These are phyloP conservation scores for Sarcoramphus papa DNA, from an alignment of 2,797 vertebrate genomes.

Conservation along the genomic window DNA sequence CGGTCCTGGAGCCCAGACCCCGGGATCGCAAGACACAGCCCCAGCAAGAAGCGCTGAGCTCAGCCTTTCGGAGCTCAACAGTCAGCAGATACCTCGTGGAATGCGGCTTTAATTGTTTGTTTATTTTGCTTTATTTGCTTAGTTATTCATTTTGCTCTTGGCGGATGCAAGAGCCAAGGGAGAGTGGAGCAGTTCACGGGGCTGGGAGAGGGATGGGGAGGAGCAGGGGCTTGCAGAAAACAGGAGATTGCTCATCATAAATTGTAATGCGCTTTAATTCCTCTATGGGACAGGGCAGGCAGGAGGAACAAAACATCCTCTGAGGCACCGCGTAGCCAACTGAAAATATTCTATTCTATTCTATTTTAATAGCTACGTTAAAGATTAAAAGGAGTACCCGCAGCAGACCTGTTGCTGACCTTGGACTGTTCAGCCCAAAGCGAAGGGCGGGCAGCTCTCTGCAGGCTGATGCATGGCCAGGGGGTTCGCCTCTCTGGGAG, in stretches of 20 bases:
- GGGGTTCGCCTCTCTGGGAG: not conserved
- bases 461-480: fast-evolving
- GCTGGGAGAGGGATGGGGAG: not conserved
- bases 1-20: not conserved
- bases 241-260: not conserved
- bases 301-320: not conserved
- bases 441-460: not conserved
- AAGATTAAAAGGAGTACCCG: not conserved
- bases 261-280: not conserved
- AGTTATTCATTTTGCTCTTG: not conserved
- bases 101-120: not conserved
- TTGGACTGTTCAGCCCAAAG: not conserved
- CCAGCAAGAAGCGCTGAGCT: not conserved
- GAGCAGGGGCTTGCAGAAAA: not conserved
- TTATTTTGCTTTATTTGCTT: not conserved
- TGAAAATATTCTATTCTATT: not conserved
- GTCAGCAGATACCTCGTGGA: not conserved
- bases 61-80: not conserved
- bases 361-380: not conserved
- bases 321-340: not conserved
- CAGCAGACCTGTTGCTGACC: not conserved
- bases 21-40: not conserved
- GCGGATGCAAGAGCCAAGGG: not conserved
- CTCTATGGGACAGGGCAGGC: not conserved
- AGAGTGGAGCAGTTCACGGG: not conserved